Evolutionary conservation across 2,113 vertebrate genomes (phyloP).

Genomic region (Ginglymostoma cirratum): DNA sequence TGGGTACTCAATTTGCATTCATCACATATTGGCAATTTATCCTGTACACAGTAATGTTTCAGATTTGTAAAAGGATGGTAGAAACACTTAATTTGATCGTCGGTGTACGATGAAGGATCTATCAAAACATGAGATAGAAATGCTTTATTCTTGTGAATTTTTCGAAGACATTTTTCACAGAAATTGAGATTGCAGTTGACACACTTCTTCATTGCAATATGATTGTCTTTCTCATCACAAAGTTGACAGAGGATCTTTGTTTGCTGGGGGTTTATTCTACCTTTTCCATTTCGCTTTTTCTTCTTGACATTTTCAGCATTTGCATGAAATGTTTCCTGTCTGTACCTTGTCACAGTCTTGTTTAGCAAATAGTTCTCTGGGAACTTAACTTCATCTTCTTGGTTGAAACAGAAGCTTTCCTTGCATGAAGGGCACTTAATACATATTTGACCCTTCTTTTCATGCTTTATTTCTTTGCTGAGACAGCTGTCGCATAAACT

Average conservation of each 20-base stretch:
- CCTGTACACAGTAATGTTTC: slow-evolving; percentile 15
- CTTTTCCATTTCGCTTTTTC: slow-evolving; percentile 19
- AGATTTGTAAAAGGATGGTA: slow-evolving; percentile 19
- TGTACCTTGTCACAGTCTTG: slow-evolving; percentile 17
- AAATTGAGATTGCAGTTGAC: slow-evolving; percentile 38
- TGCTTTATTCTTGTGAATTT: slow-evolving; percentile 37
- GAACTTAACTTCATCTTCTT: slow-evolving; percentile 36
- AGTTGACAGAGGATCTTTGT: slow-evolving; percentile 30
- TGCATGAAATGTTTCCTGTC: background rate
- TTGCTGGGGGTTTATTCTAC: background rate
- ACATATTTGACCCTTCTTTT: slow-evolving; percentile 22
- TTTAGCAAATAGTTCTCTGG: slow-evolving; percentile 38
- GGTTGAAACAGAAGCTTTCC: slow-evolving; percentile 13
- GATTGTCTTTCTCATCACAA: slow-evolving; percentile 14
- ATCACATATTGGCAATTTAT: slow-evolving; percentile 23
- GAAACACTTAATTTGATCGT: slow-evolving; percentile 34
- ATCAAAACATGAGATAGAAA: slow-evolving; percentile 35
- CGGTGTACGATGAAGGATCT: background rate
- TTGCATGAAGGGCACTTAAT: slow-evolving; percentile 27
- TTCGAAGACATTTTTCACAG: slow-evolving; percentile 35
- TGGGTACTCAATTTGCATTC: slow-evolving; percentile 31
- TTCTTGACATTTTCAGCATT: background rate
- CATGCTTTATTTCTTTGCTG: slow-evolving; percentile 12
- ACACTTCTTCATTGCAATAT: slow-evolving; percentile 27
- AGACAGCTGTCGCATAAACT: slow-evolving; percentile 31